Base-by-base conservation (phyloP, 1,140 invertebrate genomes). In the Trachymyrmex cornetzi region DNA sequence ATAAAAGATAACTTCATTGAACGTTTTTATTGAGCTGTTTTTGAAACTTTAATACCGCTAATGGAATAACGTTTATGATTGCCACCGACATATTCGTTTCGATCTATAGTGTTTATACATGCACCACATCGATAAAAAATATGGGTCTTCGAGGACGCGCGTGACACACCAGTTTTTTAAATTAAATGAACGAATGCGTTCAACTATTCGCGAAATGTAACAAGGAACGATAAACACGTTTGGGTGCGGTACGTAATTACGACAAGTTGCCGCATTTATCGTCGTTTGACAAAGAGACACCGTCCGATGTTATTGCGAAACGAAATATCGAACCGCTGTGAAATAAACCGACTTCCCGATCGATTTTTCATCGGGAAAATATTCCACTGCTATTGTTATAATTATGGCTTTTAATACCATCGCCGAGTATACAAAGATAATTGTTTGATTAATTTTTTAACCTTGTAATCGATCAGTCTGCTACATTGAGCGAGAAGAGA, bases 381-480 rank as follows among this genome's bases (percentile, higher is more conserved):
- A n/a, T 34, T 44, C 7, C 34, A 48, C 19, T 38, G 5, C 7
- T 34, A 30, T 69, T 55, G 30, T 59, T 14, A 24, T 72, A 84
- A 34, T 84, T 84, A 84, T 34, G 38, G 38, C 24, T 84, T 34
- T 63, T 7, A 22, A 64, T 72, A 82, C 3, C 16, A 27, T 7
- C 38, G 27, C 16, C 24, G 16, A 34, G 19, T 74, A 27, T 50
- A 75, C 16, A 75, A 50, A 48, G 24, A 27, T 71, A 63, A 84
- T 61, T 84, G 38, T 27, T 63, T 61, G 55, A 75, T 84, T 84
- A 84, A 84, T 84, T 84, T 38, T 84, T 84, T 84, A 84, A 44
- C 14, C n/a, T 27, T 57, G 27, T 19, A 61, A 84, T 84, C 80
- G 55, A 75, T 50, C 67, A 44, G 22, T n/a, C 14, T 14, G 16